Conservation (phyloP, 2,113 vertebrate genomes). For the Tetraodon nigroviridis region DNA sequence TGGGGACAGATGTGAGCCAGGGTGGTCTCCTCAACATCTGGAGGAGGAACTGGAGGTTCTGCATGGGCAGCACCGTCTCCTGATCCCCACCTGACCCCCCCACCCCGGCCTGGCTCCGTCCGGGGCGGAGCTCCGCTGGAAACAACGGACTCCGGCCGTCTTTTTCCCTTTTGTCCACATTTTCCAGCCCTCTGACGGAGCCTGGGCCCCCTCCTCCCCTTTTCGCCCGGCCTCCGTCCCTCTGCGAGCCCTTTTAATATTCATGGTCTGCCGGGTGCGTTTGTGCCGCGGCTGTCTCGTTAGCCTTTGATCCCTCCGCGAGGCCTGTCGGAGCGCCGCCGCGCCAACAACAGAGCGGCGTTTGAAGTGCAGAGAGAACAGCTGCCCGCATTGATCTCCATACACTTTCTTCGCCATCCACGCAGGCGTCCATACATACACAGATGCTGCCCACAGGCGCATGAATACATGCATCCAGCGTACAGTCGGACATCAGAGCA, state of each 20-base stretch:
- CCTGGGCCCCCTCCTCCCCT: not conserved
- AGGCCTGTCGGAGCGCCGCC: conserved; percentile 61
- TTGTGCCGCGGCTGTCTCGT: conserved; percentile 70
- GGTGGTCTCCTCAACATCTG: too few species aligned
- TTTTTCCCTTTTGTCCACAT: conserved; percentile 2
- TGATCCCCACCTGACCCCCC: too few species aligned
- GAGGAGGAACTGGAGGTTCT: too few species aligned
- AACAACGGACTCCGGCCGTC: too few species aligned
- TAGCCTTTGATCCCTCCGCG: conserved; percentile 70
- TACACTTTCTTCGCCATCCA: conserved; percentile 59
- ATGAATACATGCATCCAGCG: conserved; percentile 59
- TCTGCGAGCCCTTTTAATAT: conserved; percentile 66
- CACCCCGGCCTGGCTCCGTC: too few species aligned
- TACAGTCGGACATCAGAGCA: conserved; percentile 23
- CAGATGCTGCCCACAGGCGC: conserved; percentile 61
- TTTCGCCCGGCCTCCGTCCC: conserved; percentile 48
- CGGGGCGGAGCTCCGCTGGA: too few species aligned
- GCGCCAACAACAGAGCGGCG: conserved; percentile 65
- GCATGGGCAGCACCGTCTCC: too few species aligned
- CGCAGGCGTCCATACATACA: conserved; percentile 32
- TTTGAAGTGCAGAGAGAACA: conserved; percentile 72
- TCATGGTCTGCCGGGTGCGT: conserved; percentile 69
- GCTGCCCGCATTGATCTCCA: conserved; percentile 74
- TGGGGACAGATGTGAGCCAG: too few species aligned
- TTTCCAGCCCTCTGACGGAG: conserved; percentile 19